Conservation (phyloP, 2,888 invertebrate genomes). For the Saturnia japonica region DNA sequence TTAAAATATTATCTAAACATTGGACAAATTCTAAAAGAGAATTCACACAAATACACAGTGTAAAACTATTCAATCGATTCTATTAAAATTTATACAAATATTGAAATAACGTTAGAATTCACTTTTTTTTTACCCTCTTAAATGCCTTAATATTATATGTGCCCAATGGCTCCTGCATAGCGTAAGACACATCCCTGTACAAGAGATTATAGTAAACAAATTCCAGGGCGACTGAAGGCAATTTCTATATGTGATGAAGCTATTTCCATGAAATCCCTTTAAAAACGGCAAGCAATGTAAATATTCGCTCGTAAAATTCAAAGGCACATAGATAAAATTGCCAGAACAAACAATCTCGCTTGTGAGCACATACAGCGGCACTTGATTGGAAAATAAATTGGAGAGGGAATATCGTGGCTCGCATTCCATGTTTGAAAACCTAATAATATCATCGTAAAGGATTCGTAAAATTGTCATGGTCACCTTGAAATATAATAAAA, state of each 20-base stretch:
- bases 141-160: no score
- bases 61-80: no score
- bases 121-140: no score
- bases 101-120: no score
- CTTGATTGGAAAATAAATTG: constrained; percentile 61
- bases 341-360: neutral
- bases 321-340: neutral
- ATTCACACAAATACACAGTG: no score
- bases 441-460: neutral
- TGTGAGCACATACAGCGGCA: neutral
- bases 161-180: no score
- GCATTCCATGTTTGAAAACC: neutral
- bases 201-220: neutral
- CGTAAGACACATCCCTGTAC: neutral
- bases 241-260: neutral
- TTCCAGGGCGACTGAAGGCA: neutral
- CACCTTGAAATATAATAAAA: neutral
- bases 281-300: neutral
- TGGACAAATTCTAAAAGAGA: no score
- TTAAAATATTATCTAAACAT: no score
- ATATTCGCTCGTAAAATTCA: neutral
- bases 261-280: neutral
- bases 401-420: constrained; percentile 22
- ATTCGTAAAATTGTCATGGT: neutral
- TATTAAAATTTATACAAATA: no score